Evolutionary conservation across 23 tunicate genomes (phyloP), one percentile per base, ranked within the genome.

Genomic region (Phallusia fumigata): DNA sequence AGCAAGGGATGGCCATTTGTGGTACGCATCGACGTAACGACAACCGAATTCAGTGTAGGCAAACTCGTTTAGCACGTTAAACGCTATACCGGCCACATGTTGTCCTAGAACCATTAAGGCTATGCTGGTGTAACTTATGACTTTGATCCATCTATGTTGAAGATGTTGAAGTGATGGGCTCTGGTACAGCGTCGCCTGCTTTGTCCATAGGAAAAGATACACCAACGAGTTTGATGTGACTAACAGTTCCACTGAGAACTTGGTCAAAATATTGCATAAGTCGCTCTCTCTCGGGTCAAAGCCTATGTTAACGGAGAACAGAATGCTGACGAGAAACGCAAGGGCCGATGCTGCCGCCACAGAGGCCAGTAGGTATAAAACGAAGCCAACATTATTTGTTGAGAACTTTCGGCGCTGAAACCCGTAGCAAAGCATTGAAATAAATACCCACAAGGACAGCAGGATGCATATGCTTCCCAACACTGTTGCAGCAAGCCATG

Each of bases 171-270:
- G 28, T 3, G 69, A 6, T 21, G 69, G 69, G 13, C 69, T 58
- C 26, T 24, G 69, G 13, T 58, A 58, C 16, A 58, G 13, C 28
- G 69, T 21, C 28, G 28, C 28, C 16, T 58, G 69, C 16, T 58
- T 58, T 22, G 28, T 58, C 69, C 69, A 58, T 24, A 58, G 16
- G 69, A 58, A 58, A 24, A 58, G 69, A 58, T 58, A 58, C 69
- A 58, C 69, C 5, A 58, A 13, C 2, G 69, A 58, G 28, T 58
- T 58, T 2, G 28, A 22, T 24, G 28, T 58, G 69, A 58, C 69
- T 13, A 58, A 13, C 3, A 58, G 69, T 24, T 58, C 69, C 3
- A 58, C 69, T 21, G 69, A 22, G 16, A 58, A 22, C 13, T 58
- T 58, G 69, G 69, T 58, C 3, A 24, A 5, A 58, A 58, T 58